Evolutionary conservation across 1,140 invertebrate genomes (phyloP), one percentile per base, ranked within the genome.

Genomic region (Drosophila athabasca): DNA sequence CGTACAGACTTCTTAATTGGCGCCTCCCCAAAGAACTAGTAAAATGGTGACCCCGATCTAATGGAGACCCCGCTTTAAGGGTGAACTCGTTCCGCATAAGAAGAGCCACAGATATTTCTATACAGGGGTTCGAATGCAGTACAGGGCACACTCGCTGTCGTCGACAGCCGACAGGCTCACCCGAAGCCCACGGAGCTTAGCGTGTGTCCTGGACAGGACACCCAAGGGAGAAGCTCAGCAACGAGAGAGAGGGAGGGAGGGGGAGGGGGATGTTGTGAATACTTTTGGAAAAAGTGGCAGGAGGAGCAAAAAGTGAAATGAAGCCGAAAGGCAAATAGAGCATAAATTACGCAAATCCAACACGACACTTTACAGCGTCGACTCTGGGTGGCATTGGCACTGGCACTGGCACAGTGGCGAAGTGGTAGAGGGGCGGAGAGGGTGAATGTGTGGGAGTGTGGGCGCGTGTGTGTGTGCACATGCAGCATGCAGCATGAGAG

Each of bases 261-360:
- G 48, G 60, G 6, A 26, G 52, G 24, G 49, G 29, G 48, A 39
- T 65, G 41, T 65, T 69, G 69, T 62, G 61, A 64, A 78, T 82
- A 74, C 73, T 66, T 76, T 73, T 62, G 53, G 53, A 71, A 69
- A 74, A 72, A 61, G 72, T 65, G 61, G 62, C 62, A 66, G 67
- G 39, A 73, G 68, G 61, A 68, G 73, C 81, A 87, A 87, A 87
- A 87, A 87, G 79, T 88, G 76, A 87, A 87, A 87, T 87, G 82
- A 85, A 87, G 75, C 82, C 83, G 83, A 87, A 87, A 88, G 77
- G 84, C 85, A 89, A 89, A 89, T 84, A 89, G 84, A 90, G 84
- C 79, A 89, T 90, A 89, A 89, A 89, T 90, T 89, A 89, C 84
- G 85, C 77, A 89, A 89, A 89, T 89, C 84, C 83, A 89, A 84